Conservation (phyloP, 2,888 invertebrate genomes). For the Dastarcus helophoroides region DNA sequence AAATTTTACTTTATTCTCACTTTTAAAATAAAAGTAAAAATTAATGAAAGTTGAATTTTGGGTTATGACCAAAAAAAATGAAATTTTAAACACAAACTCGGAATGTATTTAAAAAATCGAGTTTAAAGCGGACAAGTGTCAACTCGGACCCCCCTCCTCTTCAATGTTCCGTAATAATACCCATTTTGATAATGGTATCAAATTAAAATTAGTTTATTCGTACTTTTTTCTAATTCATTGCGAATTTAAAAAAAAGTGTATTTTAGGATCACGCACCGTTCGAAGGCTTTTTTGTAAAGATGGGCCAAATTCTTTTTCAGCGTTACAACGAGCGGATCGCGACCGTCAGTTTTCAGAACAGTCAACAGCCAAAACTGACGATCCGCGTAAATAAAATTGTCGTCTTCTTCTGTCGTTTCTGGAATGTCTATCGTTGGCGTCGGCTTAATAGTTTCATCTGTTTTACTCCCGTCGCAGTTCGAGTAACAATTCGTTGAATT, state of each 20-base stretch:
- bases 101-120: no score
- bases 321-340: conserved; percentile 41
- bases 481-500: no score
- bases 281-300: conserved; percentile 69
- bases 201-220: background rate
- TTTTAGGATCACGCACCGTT: conserved; percentile 43
- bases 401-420: conserved; percentile 15
- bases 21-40: no score
- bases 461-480: no score
- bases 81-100: no score
- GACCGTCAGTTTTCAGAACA: conserved; percentile 48
- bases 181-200: no score
- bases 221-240: background rate
- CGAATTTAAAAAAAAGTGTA: background rate
- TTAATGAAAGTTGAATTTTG: no score
- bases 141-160: no score
- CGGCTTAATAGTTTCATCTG: conserved; percentile 42
- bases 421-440: conserved; percentile 29
- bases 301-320: conserved; percentile 64
- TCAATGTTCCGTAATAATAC: no score
- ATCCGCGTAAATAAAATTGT: conserved; percentile 40
- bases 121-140: no score
- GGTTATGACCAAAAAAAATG: no score
- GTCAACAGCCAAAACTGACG: conserved; percentile 73
- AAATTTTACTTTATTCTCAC: no score